These are phyloP conservation scores for Leptodirus hochenwartii DNA, from an alignment of 2,888 invertebrate genomes.

Conservation along the genomic window DNA sequence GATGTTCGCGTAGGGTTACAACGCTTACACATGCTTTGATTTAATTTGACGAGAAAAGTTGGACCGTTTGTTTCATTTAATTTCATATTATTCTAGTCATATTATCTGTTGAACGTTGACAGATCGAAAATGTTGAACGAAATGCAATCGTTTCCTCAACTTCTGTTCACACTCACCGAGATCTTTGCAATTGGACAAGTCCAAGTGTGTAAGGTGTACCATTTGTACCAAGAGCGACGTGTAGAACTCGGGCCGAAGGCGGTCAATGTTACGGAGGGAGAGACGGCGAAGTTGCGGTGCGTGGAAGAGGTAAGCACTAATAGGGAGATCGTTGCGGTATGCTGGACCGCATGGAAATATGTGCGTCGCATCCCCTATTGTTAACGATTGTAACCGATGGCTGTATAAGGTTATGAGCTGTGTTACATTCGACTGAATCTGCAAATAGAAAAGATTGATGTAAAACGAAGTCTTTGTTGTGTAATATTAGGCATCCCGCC, in stretches of 20 bases:
- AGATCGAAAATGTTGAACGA: no score
- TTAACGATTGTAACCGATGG: constrained; percentile 46
- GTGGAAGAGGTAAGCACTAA: constrained; percentile 33
- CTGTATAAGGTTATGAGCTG: constrained; percentile 50
- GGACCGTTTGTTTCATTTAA: no score
- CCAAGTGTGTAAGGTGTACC: constrained; percentile 44
- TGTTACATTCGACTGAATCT: constrained; percentile 28
- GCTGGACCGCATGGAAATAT: constrained; percentile 32
- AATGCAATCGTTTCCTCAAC: no score
- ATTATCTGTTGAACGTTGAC: no score
- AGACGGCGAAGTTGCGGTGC: constrained; percentile 41
- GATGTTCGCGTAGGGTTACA: no score
- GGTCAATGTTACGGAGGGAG: constrained; percentile 34
- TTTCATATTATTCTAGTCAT: no score
- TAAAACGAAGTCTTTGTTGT: no score
- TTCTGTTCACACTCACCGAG: constrained; percentile 44
- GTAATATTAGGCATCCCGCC: no score
- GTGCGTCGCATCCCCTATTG: constrained; percentile 48
- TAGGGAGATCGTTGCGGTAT: constrained; percentile 20
- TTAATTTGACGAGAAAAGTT: no score
- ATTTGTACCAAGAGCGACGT: constrained; percentile 38
- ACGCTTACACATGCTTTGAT: no score
- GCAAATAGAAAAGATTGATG: no score
- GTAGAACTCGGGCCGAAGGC: constrained; percentile 31
- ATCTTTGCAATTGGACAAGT: constrained; percentile 48